Percentiles rank a stretch among this genome's conserved stretches.
Conservation (phyloP, 2,888 invertebrate species). For the Pediacus dermestoides region DNA sequence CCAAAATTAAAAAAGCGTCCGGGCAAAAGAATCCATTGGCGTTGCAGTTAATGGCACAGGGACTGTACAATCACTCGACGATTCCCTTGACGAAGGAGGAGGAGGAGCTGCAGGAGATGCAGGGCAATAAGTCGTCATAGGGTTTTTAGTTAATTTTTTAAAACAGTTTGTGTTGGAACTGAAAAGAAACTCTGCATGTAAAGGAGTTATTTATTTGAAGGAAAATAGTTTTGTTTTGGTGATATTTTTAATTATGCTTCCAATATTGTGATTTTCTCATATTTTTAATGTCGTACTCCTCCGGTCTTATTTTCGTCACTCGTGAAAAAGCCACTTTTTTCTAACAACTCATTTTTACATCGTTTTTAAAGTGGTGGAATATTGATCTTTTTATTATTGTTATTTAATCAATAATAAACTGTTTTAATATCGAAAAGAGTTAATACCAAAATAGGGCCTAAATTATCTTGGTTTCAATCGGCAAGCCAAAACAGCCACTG, state of each 20-base stretch:
- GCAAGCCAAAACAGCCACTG: not conserved
- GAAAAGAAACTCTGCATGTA: not conserved
- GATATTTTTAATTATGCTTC: constrained; percentile 5
- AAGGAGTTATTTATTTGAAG: not conserved
- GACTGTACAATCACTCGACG: constrained; percentile 86
- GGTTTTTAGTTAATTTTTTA: too few species aligned
- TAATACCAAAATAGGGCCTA: too few species aligned
- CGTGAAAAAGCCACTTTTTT: too few species aligned
- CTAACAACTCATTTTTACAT: too few species aligned
- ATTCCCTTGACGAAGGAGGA: constrained; percentile 76
- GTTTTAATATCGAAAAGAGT: too few species aligned
- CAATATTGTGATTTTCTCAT: constrained; percentile 2
- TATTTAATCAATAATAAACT: too few species aligned
- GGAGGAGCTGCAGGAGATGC: constrained; percentile 63
- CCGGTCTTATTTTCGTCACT: too few species aligned
- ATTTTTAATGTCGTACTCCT: too few species aligned
- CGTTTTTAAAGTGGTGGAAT: too few species aligned
- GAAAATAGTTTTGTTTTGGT: constrained; percentile 6
- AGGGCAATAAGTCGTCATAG: constrained; percentile 37
- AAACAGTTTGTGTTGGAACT: too few species aligned
- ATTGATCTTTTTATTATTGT: too few species aligned
- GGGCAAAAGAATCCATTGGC: constrained; percentile 84
- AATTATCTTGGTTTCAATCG: too few species aligned
- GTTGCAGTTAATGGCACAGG: constrained; percentile 89
- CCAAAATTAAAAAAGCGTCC: constrained; percentile 90